Conservation (phyloP, 2,888 invertebrate genomes). For the Eupithecia inturbata region DNA sequence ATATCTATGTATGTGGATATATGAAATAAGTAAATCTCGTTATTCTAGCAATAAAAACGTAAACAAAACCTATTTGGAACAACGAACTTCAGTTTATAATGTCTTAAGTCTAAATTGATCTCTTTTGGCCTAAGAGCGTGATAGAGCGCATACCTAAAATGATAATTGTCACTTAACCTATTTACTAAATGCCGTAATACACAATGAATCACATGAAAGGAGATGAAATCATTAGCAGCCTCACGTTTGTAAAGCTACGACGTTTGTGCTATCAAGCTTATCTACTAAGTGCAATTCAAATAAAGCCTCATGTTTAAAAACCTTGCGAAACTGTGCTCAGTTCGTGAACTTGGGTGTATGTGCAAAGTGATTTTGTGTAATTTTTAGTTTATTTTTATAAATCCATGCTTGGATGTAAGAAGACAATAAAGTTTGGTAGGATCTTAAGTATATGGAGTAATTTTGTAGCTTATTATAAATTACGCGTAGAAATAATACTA, state of each 20-base stretch:
- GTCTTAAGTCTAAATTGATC: constrained; percentile 5
- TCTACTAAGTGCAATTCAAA: constrained; percentile 74
- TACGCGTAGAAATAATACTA: constrained; percentile 23
- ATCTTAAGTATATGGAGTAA: constrained; percentile 12
- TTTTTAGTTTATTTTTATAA: not conserved
- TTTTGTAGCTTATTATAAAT: constrained; percentile 2
- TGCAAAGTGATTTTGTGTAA: constrained; percentile 13
- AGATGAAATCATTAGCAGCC: constrained; percentile 75
- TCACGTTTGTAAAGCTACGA: constrained; percentile 62
- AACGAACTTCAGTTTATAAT: not conserved
- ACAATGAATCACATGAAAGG: constrained; percentile 64
- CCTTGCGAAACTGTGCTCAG: constrained; percentile 39
- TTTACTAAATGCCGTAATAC: constrained; percentile 61
- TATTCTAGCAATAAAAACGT: not conserved
- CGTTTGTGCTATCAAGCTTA: constrained; percentile 64
- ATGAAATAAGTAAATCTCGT: not conserved
- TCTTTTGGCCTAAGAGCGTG: not conserved
- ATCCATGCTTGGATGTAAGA: constrained; percentile 23
- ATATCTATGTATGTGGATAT: not conserved
- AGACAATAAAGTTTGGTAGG: not conserved
- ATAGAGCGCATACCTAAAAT: constrained; percentile 50
- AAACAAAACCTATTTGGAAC: not conserved
- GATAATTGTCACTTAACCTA: constrained; percentile 76
- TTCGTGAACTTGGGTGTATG: constrained; percentile 20
- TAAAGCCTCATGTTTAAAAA: constrained; percentile 50